Evolutionary conservation across 2,888 invertebrate genomes (phyloP), one percentile per base, ranked within the genome.

Genomic region (Harmothoe impar): DNA sequence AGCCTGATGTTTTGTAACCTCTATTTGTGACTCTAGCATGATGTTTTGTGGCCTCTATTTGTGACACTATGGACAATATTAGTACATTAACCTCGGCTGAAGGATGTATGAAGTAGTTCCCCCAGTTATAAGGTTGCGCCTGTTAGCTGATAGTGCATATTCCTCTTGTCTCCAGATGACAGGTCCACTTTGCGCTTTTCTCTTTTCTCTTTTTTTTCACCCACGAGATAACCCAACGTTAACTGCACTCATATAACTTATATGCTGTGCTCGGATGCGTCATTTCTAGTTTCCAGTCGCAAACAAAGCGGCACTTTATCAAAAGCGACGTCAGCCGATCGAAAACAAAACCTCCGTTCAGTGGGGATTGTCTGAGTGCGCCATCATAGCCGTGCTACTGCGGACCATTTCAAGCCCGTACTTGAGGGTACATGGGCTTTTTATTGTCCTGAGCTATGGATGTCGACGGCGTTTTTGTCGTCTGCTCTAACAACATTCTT

Each of bases 401-500:
- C 43, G n/a, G 43, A 20, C 84, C 84, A 84, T 84, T 84, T 84
- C 17, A 84, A 51, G 51, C 20, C 43, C 10, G 15, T 81, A 15
- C 68, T 23, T 68, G 17, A 20, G n/a, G 20, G 72, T 72, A 29
- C 72, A 0, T 25, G 72, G 5, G 72, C 29, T 12, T 72, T 72
- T 72, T 72, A 29, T 51, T 51, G 51, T 51, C 23, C 84, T 84
- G 20, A 35, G 23, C 51, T 35, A 51, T 51, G 43, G 84, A 51
- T 51, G n/a, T 35, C 51, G 43, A 35, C 84, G 86, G 86, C 56
- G 54, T 52, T 56, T 54, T 78, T 84, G 51, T 23, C 25, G 52
- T n/a, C n/a, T 54, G 25, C 52, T 29, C 89, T 68, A 89, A 89
- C 68, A 68, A 56, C 62, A 35, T 89, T 68, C 20, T 89, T 68